Percentiles rank a stretch among this genome's conserved stretches.
These are phyloP conservation scores for Valencia hispanica DNA, from an alignment of 2,797 vertebrate genomes.

Conservation along the genomic window DNA sequence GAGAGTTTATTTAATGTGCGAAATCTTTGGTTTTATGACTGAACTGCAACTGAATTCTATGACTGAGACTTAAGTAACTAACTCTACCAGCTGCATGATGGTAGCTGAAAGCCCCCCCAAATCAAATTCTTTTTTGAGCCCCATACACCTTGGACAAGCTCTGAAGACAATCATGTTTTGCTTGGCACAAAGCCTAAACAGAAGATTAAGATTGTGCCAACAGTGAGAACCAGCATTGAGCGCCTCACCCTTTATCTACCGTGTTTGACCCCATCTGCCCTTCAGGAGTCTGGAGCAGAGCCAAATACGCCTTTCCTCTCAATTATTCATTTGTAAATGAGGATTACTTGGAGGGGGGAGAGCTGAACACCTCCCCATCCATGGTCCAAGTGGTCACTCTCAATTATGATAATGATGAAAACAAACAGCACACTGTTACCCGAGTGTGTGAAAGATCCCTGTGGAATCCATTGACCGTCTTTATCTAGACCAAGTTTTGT, in stretches of 20 bases:
- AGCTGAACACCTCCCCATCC: slow-evolving; percentile 40
- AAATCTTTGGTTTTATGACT: too few species aligned
- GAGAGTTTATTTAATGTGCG: neutral
- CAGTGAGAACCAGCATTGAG: slow-evolving; percentile 10
- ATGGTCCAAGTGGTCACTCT: slow-evolving; percentile 52
- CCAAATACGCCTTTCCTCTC: slow-evolving; percentile 42
- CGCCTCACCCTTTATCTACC: slow-evolving; percentile 47
- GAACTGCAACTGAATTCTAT: neutral
- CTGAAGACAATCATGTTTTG: slow-evolving; percentile 34
- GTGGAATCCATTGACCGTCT: slow-evolving; percentile 14
- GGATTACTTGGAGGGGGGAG: slow-evolving; percentile 15
- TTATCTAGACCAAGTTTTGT: slow-evolving; percentile 17
- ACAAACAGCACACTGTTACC: slow-evolving; percentile 55
- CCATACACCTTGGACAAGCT: neutral
- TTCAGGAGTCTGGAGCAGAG: slow-evolving; percentile 32
- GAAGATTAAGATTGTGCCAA: slow-evolving; percentile 46
- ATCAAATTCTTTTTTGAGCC: neutral
- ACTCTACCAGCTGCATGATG: neutral
- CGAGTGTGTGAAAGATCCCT: slow-evolving; percentile 54
- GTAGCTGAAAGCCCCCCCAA: neutral
- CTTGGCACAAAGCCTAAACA: slow-evolving; percentile 50
- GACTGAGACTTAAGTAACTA: neutral
- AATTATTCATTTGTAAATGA: slow-evolving; percentile 66
- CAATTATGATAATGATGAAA: slow-evolving; percentile 73
- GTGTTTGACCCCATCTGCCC: slow-evolving; percentile 55